Evolutionary conservation across 1,140 invertebrate species (phyloP).

Genomic region (Lordiphosa collinella): DNA sequence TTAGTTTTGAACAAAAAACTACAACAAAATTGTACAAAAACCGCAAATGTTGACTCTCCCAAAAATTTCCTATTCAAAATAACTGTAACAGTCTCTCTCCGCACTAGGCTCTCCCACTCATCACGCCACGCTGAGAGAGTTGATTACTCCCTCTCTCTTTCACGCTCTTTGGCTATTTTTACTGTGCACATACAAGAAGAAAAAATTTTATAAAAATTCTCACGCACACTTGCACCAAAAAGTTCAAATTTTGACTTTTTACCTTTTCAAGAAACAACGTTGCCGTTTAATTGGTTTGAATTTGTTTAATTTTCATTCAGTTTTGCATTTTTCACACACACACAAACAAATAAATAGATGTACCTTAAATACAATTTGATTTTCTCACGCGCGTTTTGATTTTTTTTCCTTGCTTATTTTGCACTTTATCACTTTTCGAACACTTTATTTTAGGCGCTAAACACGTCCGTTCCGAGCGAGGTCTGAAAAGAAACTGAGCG

Average conservation of each 20-base stretch:
- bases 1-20: too few relatives aligned
- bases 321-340: slow-evolving; percentile 42
- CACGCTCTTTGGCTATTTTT: slow-evolving; percentile 62
- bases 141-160: slow-evolving; percentile 20
- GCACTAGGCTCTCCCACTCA: not conserved
- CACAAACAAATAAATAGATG: slow-evolving; percentile 20
- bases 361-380: slow-evolving; percentile 62
- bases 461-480: slow-evolving; percentile 49
- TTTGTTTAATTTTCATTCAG: slow-evolving; percentile 60
- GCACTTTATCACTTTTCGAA: slow-evolving; percentile 56
- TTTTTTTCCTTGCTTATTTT: slow-evolving; percentile 40
- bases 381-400: slow-evolving; percentile 60
- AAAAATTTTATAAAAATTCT: slow-evolving; percentile 61
- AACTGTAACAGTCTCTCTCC: too few relatives aligned
- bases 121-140: not conserved
- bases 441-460: slow-evolving; percentile 16
- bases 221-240: slow-evolving; percentile 15
- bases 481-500: slow-evolving; percentile 38
- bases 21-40: too few relatives aligned
- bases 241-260: slow-evolving; percentile 39
- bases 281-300: slow-evolving; percentile 33
- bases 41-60: too few relatives aligned
- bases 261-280: slow-evolving; percentile 52
- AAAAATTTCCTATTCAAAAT: too few relatives aligned
- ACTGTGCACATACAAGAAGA: slow-evolving; percentile 59